Percentiles rank a stretch among this genome's conserved stretches.
These are phyloP conservation scores for Pteronura brasiliensis DNA, from an alignment of 2,113 vertebrate species.

Conservation along the genomic window DNA sequence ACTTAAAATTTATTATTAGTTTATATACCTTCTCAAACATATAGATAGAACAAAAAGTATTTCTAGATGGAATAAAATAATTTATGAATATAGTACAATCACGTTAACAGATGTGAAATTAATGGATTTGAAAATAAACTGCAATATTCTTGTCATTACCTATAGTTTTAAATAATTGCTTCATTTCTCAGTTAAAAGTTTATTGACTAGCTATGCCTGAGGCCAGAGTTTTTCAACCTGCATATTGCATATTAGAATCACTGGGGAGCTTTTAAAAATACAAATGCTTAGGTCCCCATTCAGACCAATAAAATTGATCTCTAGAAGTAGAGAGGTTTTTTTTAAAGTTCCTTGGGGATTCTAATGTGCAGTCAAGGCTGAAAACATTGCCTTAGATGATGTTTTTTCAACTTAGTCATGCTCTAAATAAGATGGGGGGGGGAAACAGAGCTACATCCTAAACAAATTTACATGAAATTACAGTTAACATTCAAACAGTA, in stretches of 20 bases:
- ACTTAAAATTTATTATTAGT: background rate
- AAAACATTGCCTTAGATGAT: background rate
- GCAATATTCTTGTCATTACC: background rate
- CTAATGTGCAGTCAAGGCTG: background rate
- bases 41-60: background rate
- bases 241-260: background rate
- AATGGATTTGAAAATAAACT: background rate
- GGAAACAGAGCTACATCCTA: background rate
- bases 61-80: background rate
- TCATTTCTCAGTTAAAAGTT: background rate
- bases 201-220: background rate
- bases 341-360: background rate
- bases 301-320: background rate
- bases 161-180: constrained; percentile 5
- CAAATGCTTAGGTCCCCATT: background rate
- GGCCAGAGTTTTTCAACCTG: background rate
- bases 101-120: background rate
- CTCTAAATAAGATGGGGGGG: background rate
- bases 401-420: background rate
- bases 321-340: background rate
- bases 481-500: background rate
- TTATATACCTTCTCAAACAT: background rate
- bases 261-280: background rate
- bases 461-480: background rate
- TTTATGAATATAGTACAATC: background rate